phyloP scores from a whole-genome alignment of 1,140 invertebrate genomes.

The Plectus sambesii region DNA sequence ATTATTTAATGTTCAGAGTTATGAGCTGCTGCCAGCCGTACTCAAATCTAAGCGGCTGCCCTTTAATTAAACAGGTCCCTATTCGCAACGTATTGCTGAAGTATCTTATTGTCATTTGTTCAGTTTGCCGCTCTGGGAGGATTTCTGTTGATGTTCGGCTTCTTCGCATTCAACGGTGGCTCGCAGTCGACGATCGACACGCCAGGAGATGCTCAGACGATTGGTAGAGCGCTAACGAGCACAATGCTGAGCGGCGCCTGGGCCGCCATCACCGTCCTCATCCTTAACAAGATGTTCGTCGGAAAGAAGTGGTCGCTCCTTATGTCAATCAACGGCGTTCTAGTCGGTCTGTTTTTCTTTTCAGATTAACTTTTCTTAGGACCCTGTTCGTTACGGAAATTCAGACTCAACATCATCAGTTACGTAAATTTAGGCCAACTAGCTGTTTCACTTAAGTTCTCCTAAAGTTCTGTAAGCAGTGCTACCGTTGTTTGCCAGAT shows the following conservation, averaged over 20 bases:
- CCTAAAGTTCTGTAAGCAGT: too few species aligned
- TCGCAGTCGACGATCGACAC: slow-evolving; percentile 50
- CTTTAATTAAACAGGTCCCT: too few species aligned
- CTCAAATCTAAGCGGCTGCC: too few species aligned
- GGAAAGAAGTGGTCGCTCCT: slow-evolving; percentile 51
- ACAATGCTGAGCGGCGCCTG: slow-evolving; percentile 52
- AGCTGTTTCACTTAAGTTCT: too few species aligned
- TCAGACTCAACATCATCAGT: too few species aligned
- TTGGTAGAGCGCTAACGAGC: slow-evolving; percentile 51
- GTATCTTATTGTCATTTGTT: slow-evolving; percentile 16
- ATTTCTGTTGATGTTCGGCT: slow-evolving; percentile 54
- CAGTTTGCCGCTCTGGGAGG: slow-evolving; percentile 53
- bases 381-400: too few species aligned
- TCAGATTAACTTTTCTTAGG: too few species aligned
- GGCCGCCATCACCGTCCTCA: slow-evolving; percentile 48
- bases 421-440: too few species aligned
- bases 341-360: slow-evolving; percentile 55
- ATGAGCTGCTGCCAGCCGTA: too few species aligned
- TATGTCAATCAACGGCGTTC: slow-evolving; percentile 52
- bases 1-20: too few species aligned
- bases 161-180: slow-evolving; percentile 56
- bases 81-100: too few species aligned
- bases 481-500: too few species aligned
- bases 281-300: slow-evolving; percentile 35
- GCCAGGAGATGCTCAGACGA: slow-evolving; percentile 48